These are phyloP conservation scores for Muntiacus muntjak DNA, from an alignment of 2,113 vertebrate species.

Conservation along the genomic window DNA sequence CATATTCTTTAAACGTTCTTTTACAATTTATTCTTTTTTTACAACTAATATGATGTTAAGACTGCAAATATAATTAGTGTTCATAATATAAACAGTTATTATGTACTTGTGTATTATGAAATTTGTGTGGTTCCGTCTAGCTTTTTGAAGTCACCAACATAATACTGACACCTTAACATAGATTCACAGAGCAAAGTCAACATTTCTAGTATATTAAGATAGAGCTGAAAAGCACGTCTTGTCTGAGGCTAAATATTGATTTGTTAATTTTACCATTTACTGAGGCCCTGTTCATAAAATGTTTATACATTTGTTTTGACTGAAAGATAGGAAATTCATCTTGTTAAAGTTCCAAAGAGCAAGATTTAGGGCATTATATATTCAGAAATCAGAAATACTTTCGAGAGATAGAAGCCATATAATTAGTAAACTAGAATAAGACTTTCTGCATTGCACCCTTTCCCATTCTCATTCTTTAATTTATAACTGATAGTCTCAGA, in stretches of 20 bases:
- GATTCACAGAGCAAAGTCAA: conserved; percentile 36
- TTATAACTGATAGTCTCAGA: not conserved
- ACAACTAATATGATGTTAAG: not conserved
- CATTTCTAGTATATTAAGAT: conserved; percentile 35
- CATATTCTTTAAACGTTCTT: not conserved
- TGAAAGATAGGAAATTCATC: conserved; percentile 55
- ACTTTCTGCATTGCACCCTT: not conserved
- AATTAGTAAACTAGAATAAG: not conserved
- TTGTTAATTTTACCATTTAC: conserved; percentile 58
- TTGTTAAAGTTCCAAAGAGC: conserved; percentile 35
- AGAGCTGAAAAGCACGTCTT: conserved; percentile 42
- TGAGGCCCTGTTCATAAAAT: conserved; percentile 51
- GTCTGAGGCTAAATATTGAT: conserved; percentile 65
- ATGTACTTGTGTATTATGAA: not conserved
- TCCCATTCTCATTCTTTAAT: not conserved
- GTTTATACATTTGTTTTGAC: conserved; percentile 61
- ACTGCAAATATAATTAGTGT: not conserved
- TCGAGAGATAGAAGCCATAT: not conserved
- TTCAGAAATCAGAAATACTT: not conserved
- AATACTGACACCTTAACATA: not conserved
- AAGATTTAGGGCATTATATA: not conserved
- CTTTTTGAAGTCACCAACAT: conserved; percentile 14
- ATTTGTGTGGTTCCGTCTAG: not conserved
- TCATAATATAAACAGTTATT: not conserved
- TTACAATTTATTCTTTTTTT: not conserved